Evolutionary conservation across 2,113 vertebrate species (phyloP), one percentile per base, ranked within the genome.

Genomic region (Grus americana): DNA sequence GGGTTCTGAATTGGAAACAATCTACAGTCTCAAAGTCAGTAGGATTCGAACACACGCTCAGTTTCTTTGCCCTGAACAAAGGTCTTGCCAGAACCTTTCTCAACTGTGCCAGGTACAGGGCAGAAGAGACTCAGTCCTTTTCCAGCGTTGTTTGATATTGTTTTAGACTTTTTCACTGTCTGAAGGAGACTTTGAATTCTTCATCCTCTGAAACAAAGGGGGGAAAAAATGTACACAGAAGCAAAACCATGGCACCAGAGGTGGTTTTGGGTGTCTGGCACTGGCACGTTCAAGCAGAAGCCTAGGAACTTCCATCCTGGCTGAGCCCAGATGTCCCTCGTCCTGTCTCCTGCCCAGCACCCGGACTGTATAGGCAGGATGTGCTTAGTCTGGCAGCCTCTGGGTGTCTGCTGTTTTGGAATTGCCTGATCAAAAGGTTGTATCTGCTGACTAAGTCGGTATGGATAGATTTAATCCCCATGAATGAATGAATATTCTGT

Each of bases 161-260:
- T 6, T 76, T 49, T 34, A 46, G 40, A 42, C 0, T 5, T 80
- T 68, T 65, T 68, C 23, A 10, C 34, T 54, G 14, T 29, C 30
- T 44, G 75, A 52, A 38, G 46, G 27, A 47, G 44, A 6, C 8
- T 27, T 76, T 58, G 27, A 10, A 3, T 58, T 20, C 23, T 91
- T 93, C 32, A 29, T 68, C 17, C 18, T 59, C 9, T 9, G 58
- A 44, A 46, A 22, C 8, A 34, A 72, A 44, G 5, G 10, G 12
- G 46, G 23, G 2, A 34, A 50, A 42, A 1, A 0, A 3, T 1
- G 6, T 34, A 27, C 3, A 0, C 3, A 29, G 65, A 49, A 59
- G 15, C 10, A n/a, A 66, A 83, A 36, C 0, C 8, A 1, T 6
- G 24, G 24, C 6, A 32, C 9, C 5, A 18, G 29, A 9, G 54